Percentiles rank a stretch among this genome's conserved stretches.
These are phyloP conservation scores for Chorisops tibialis DNA, from an alignment of 2,888 invertebrate genomes.

Conservation along the genomic window DNA sequence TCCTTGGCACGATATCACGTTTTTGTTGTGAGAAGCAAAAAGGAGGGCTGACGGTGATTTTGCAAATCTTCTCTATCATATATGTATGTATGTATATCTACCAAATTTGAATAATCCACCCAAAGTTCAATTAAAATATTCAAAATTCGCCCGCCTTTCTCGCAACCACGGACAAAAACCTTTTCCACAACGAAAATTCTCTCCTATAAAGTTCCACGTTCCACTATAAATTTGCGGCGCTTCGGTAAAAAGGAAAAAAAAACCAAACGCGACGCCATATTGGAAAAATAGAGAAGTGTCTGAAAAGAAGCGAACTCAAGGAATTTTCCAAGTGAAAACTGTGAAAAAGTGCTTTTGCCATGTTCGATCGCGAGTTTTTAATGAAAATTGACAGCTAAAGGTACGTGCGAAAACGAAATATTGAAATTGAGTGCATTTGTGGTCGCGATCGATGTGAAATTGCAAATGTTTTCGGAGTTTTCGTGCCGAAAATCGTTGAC, in stretches of 20 bases:
- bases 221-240: too few relatives aligned
- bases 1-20: too few relatives aligned
- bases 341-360: constrained; percentile 20
- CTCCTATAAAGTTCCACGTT: too few relatives aligned
- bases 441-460: not conserved
- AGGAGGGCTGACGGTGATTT: too few relatives aligned
- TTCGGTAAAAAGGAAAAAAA: constrained; percentile 4
- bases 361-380: constrained; percentile 15
- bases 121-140: too few relatives aligned
- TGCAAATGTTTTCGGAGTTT: constrained; percentile 14
- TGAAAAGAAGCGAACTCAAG: constrained; percentile 25
- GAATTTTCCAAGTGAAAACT: constrained; percentile 20
- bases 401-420: constrained; percentile 22
- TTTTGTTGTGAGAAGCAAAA: too few relatives aligned
- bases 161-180: too few relatives aligned
- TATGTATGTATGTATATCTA: too few relatives aligned
- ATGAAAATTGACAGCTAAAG: constrained; percentile 19
- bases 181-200: too few relatives aligned
- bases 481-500: constrained; percentile 16
- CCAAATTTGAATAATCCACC: too few relatives aligned
- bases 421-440: not conserved
- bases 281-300: constrained; percentile 31
- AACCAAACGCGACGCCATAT: constrained; percentile 33
- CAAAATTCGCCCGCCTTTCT: too few relatives aligned
- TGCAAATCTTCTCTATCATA: too few relatives aligned